phyloP scores from a whole-genome alignment of 64 coral and sea anemone genomes.

The Montipora foliosa region DNA sequence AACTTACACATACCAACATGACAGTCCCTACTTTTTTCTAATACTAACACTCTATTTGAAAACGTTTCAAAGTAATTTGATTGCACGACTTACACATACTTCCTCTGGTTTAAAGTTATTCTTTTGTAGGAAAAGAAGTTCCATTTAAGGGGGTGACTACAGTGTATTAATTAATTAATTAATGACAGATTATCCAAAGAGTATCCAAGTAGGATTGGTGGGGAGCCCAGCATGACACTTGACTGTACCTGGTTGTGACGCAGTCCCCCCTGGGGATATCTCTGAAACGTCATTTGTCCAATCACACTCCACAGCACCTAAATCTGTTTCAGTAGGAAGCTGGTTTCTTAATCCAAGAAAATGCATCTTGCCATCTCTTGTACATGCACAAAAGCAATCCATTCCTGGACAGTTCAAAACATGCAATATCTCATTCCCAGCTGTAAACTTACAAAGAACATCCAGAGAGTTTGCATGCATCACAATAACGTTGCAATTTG shows the following conservation, averaged over 20 bases:
- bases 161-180: too few species aligned
- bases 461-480: conserved; percentile 76
- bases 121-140: too few species aligned
- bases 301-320: neutral
- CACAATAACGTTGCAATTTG: conserved; percentile 58
- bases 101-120: too few species aligned
- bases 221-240: neutral
- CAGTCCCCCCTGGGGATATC: neutral
- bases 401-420: conserved; percentile 92
- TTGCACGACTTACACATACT: too few species aligned
- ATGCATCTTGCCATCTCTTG: conserved; percentile 60
- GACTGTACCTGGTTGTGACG: conserved; percentile 8
- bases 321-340: neutral
- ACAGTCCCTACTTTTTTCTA: too few species aligned
- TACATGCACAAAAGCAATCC: conserved; percentile 90
- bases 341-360: conserved; percentile 69
- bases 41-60: too few species aligned
- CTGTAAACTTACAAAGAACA: conserved; percentile 59
- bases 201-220: neutral
- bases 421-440: conserved; percentile 9
- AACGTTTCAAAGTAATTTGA: too few species aligned
- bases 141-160: too few species aligned
- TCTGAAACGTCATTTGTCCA: neutral
- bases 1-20: too few species aligned
- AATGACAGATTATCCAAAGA: neutral